Base-by-base conservation (phyloP, 2,797 vertebrate genomes). In the Taeniopygia guttata region DNA sequence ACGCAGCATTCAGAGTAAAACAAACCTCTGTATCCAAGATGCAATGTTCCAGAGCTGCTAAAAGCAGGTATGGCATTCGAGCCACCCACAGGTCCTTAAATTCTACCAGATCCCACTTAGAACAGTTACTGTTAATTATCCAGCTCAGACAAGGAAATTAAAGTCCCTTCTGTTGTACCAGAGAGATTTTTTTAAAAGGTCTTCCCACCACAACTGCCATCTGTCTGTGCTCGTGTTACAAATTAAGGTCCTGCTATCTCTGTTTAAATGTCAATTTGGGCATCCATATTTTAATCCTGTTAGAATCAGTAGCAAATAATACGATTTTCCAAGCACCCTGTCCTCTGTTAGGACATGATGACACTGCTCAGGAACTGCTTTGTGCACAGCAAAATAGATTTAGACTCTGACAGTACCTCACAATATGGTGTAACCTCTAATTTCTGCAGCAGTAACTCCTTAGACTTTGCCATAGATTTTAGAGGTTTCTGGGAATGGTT, bases 131-230 rank as follows among this genome's bases (percentile, higher is more conserved):
- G 84, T 60, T 93, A 94, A 96, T 96, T 95, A 94, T 34, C 66
- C 83, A 66, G 89, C 87, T 86, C 85, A 76, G 45, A 48, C 87
- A 79, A 88, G 91, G 91, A 94, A 94, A 94, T 87, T 76, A 43
- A 92, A 93, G 91, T 86, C 87, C 96, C 92, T 96, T 92, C 86
- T 96, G 94, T 70, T 94, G 76, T 70, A 82, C 26, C 70, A 93
- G 84, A 55, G 81, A 95, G 87, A 93, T 81, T 88, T 77, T 78
- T 92, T 94, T 75, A 86, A 96, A 96, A 96, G 93, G 94, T 94
- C 95, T 91, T 90, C 94, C 76, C 91, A 68, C 79, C 76, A 30
- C 69, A 94, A 86, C 46, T 79, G 89, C 95, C 94, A 97, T 97
- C 94, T 95, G 94, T 84, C 84, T 91, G 13, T 34, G 89, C 82